Conservation (phyloP, 1,140 invertebrate species). For the Trichonephila clavata region DNA sequence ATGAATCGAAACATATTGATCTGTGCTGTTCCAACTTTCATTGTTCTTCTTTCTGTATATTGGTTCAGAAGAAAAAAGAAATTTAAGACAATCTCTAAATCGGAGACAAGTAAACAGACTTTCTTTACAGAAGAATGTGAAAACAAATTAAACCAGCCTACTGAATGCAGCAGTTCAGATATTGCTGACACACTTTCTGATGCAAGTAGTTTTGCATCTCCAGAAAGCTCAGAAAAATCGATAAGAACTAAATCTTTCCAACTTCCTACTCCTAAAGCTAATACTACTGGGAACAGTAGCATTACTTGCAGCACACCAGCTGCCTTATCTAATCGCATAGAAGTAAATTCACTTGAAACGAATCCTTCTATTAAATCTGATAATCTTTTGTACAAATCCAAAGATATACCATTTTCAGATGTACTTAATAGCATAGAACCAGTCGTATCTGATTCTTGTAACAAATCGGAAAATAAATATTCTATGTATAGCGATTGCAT, state of each 20-base stretch:
- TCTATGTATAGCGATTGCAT: background rate
- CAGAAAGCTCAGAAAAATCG: slow-evolving; percentile 56
- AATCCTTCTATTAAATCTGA: slow-evolving; percentile 10
- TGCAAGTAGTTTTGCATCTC: slow-evolving; percentile 58
- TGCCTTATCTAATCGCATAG: background rate
- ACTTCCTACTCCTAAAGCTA: background rate
- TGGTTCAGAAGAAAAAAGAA: slow-evolving; percentile 71
- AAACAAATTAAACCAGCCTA: background rate
- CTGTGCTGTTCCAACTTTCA: slow-evolving; percentile 47
- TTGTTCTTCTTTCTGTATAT: slow-evolving; percentile 49
- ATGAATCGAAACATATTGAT: slow-evolving; percentile 13
- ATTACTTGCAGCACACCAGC: background rate
- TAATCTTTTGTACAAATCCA: slow-evolving; percentile 23
- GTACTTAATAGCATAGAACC: background rate
- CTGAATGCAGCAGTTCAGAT: slow-evolving; percentile 8
- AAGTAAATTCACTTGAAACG: background rate
- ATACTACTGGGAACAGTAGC: background rate
- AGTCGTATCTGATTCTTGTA: background rate
- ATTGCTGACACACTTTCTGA: slow-evolving; percentile 61
- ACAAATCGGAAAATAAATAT: background rate
- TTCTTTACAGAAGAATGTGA: background rate
- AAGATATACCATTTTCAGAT: slow-evolving; percentile 6
- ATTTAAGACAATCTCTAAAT: slow-evolving; percentile 6
- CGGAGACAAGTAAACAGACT: background rate
- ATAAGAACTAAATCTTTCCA: slow-evolving; percentile 17